These are phyloP conservation scores for Urocolius indicus DNA, from an alignment of 2,113 vertebrate genomes.

Conservation along the genomic window DNA sequence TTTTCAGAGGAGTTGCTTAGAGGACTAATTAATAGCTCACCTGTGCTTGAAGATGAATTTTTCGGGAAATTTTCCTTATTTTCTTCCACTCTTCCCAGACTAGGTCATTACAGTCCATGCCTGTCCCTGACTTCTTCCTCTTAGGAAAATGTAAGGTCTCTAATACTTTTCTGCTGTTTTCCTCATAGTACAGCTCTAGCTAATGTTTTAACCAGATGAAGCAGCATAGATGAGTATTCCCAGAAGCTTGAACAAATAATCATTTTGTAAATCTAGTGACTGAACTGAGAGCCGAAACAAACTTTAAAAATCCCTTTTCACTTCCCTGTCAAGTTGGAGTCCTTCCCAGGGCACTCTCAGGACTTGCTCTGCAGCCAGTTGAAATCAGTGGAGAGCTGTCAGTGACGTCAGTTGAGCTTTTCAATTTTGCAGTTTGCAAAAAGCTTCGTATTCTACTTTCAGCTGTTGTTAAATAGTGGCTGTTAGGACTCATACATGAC, in stretches of 20 bases:
- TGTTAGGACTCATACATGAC: slow-evolving; percentile 29
- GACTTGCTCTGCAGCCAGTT: background rate
- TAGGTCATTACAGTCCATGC: background rate
- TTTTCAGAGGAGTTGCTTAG: background rate
- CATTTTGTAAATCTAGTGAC: background rate
- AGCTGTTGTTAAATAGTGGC: background rate
- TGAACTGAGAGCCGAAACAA: background rate
- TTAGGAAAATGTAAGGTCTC: background rate
- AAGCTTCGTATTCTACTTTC: slow-evolving; percentile 10
- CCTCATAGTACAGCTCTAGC: background rate
- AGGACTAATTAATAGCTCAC: background rate
- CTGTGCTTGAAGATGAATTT: background rate
- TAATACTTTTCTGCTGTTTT: background rate
- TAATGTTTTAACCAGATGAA: slow-evolving; percentile 20
- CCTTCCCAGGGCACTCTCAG: background rate
- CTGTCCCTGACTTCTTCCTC: background rate
- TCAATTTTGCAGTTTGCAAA: background rate
- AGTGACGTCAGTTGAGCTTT: slow-evolving; percentile 6
- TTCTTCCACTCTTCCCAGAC: background rate
- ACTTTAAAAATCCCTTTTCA: slow-evolving; percentile 21
- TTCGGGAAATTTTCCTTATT: background rate
- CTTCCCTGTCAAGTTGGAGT: slow-evolving; percentile 11
- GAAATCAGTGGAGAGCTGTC: background rate
- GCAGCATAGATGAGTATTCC: background rate
- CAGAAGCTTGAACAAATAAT: background rate